Conservation (phyloP, 2,113 vertebrate species). For the Cheirogaleus medius region DNA sequence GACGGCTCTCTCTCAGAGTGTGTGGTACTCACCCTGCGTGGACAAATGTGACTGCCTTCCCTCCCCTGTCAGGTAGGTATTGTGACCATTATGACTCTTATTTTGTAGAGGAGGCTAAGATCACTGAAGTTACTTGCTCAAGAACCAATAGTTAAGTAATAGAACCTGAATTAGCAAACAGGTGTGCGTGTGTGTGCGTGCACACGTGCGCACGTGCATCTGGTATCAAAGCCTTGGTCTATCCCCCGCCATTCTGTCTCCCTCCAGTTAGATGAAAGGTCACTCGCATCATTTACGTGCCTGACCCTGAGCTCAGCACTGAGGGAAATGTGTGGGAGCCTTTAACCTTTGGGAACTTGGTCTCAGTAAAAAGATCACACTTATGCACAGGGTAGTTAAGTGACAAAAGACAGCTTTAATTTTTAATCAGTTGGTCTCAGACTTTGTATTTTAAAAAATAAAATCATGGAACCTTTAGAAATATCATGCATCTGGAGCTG, state of each 20-base stretch:
- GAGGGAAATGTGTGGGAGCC: not conserved
- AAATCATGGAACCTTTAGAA: not conserved
- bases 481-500: not conserved
- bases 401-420: not conserved
- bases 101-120: not conserved
- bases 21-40: too few species aligned
- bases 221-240: not conserved
- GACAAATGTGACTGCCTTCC: not conserved
- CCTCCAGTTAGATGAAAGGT: not conserved
- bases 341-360: not conserved
- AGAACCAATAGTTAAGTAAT: not conserved
- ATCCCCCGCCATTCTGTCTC: not conserved
- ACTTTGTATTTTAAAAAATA: not conserved
- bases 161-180: not conserved
- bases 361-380: not conserved
- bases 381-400: not conserved
- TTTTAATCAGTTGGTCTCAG: not conserved
- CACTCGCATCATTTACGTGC: not conserved
- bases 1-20: not conserved
- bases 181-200: not conserved
- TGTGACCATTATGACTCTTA: not conserved
- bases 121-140: not conserved
- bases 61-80: not conserved
- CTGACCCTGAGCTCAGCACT: not conserved
- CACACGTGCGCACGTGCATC: too few species aligned